phyloP scores from a whole-genome alignment of 1,140 invertebrate genomes.

The Ooceraea biroi region DNA sequence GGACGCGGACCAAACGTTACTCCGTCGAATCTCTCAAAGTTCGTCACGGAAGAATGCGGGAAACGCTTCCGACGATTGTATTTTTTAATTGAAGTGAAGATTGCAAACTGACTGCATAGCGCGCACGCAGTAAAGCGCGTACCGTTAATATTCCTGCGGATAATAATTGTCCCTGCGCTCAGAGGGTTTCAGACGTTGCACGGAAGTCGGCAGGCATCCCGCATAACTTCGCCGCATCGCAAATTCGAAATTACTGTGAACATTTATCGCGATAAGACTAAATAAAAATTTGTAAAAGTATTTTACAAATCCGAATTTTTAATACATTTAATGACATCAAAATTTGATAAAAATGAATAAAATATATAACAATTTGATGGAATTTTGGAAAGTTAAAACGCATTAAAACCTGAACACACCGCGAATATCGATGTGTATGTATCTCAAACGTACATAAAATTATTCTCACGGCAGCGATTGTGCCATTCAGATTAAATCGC shows the following conservation, averaged over 20 bases:
- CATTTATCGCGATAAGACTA: too few species aligned
- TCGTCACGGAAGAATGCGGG: slow-evolving; percentile 5
- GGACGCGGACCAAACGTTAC: slow-evolving; percentile 32
- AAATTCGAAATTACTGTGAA: neutral
- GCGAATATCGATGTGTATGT: too few species aligned
- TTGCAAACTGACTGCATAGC: neutral
- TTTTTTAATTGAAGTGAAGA: neutral
- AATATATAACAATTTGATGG: too few species aligned
- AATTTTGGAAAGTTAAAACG: too few species aligned
- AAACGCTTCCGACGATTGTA: slow-evolving; percentile 25
- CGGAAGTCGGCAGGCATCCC: too few species aligned
- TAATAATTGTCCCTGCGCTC: neutral
- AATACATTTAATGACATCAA: too few species aligned
- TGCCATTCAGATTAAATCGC: neutral
- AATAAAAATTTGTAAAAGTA: too few species aligned
- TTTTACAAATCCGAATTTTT: too few species aligned
- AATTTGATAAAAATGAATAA: too few species aligned
- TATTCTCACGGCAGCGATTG: neutral
- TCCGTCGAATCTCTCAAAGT: neutral
- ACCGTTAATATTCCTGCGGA: slow-evolving; percentile 12
- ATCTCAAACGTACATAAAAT: too few species aligned
- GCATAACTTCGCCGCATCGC: neutral
- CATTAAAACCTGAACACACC: too few species aligned
- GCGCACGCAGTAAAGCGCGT: neutral
- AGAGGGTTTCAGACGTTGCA: too few species aligned